Evolutionary conservation across 2,797 vertebrate species (phyloP), one percentile per base, ranked within the genome.

Genomic region (Pyrocephalus nanus): DNA sequence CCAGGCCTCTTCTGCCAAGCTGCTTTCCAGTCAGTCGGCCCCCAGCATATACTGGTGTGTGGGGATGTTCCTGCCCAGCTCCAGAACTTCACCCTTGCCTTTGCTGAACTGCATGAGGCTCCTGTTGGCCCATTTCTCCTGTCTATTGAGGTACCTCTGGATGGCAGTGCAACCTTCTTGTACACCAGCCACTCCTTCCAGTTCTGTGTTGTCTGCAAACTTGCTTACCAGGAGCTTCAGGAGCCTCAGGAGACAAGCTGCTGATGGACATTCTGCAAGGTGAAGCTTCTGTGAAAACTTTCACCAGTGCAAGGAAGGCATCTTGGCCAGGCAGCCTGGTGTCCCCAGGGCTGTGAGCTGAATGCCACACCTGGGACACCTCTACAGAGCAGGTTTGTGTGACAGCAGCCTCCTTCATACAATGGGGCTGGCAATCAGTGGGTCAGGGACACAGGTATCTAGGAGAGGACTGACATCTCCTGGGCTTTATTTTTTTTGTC

Each of bases 101-200:
- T 76, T 47, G 29, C 11, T 70, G 55, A 88, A 15, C 55, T 83
- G 15, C 19, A 3, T 20, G 14, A 36, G 1, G 2, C 42, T 62
- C 34, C 50, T 50, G 26, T 25, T 64, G 53, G 21, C 34, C 38
- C 27, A 15, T 86, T 83, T 88, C 38, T 79, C 16, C n/a, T 34
- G 45, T 2, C 29, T 47, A 0, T 10, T 0, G 0, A 43, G 47
- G 11, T 50, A 18, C 34, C 64, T 70, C 48, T 77, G 79, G 11
- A 14, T 76, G 40, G 12, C 48, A 86, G 45, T 60, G 30, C 51
- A 86, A 12, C 29, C 13, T 22, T 69, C 18, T 21, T 12, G 21
- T 38, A 32, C 38, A 82, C 34, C 48, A 34, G 9, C 60, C 54
- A 10, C 25, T 81, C 27, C 65, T 92, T 40, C 27, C 40, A 34